Conservation (phyloP, 2,888 invertebrate species). For the Limenitis camilla region DNA sequence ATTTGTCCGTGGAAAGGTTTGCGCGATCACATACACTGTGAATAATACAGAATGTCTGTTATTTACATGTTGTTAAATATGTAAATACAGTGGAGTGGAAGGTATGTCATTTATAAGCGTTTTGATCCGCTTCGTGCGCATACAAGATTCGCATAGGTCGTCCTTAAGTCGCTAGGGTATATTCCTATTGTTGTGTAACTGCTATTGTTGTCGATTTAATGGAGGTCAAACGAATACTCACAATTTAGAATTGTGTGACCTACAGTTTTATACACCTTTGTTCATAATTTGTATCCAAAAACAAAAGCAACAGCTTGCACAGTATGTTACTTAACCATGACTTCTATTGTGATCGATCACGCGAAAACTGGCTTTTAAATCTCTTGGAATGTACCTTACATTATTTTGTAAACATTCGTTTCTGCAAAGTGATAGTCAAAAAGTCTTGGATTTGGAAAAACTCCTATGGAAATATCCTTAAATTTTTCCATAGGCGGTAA, state of each 20-base stretch:
- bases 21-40: no score
- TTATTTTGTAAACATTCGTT: constrained; percentile 6
- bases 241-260: constrained; percentile 23
- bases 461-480: no score
- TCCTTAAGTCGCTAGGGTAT: constrained; percentile 42
- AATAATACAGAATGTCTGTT: no score
- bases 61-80: no score
- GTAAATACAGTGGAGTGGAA: neutral
- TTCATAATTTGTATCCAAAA: constrained; percentile 10
- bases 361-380: constrained; percentile 2
- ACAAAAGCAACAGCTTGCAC: constrained; percentile 4
- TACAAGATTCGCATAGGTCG: constrained; percentile 25
- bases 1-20: no score
- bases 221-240: constrained; percentile 54
- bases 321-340: constrained; percentile 5
- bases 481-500: no score
- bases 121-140: neutral
- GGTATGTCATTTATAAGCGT: neutral
- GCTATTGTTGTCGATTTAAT: constrained; percentile 48
- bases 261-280: constrained; percentile 13
- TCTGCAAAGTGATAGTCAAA: neutral
- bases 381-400: neutral
- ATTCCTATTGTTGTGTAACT: constrained; percentile 50
- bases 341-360: constrained; percentile 7
- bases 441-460: no score